Conservation (phyloP, 2,113 vertebrate species). For the Micronisus gabar region DNA sequence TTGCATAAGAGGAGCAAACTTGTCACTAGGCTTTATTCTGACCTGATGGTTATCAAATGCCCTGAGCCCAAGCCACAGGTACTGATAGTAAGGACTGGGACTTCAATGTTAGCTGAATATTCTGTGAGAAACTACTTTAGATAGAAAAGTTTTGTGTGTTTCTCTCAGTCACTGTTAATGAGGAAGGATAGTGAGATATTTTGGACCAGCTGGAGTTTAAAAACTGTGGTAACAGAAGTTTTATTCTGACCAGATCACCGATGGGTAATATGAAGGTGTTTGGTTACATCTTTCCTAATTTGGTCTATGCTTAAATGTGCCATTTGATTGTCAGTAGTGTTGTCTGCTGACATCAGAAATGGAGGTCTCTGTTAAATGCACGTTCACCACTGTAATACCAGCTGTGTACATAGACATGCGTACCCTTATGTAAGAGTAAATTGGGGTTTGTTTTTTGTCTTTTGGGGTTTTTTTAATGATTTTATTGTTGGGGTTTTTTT, state of each 20-base stretch:
- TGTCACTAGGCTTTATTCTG: neutral
- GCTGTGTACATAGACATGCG: no score
- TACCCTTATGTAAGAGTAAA: no score
- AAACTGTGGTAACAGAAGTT: neutral
- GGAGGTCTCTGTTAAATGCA: fast-evolving
- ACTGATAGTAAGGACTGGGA: neutral
- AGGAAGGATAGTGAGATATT: neutral
- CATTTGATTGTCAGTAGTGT: neutral
- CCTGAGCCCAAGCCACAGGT: neutral
- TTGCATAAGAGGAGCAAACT: neutral
- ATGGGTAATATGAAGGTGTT: neutral
- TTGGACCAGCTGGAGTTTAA: neutral
- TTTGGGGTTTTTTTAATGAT: neutral
- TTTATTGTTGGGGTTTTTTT: neutral
- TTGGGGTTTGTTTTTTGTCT: neutral
- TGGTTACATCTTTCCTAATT: neutral
- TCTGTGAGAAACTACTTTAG: neutral
- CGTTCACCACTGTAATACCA: neutral
- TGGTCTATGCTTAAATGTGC: neutral
- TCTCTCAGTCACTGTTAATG: no score
- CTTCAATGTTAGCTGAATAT: neutral
- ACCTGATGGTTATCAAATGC: no score
- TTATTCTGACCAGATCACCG: neutral
- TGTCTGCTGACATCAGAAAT: neutral
- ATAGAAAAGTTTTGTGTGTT: neutral